A percentile compares a stretch with the other conserved stretches of the same genome.
These are phyloP conservation scores for Lucifuga dentata DNA, from an alignment of 2,113 vertebrate species.

Conservation along the genomic window DNA sequence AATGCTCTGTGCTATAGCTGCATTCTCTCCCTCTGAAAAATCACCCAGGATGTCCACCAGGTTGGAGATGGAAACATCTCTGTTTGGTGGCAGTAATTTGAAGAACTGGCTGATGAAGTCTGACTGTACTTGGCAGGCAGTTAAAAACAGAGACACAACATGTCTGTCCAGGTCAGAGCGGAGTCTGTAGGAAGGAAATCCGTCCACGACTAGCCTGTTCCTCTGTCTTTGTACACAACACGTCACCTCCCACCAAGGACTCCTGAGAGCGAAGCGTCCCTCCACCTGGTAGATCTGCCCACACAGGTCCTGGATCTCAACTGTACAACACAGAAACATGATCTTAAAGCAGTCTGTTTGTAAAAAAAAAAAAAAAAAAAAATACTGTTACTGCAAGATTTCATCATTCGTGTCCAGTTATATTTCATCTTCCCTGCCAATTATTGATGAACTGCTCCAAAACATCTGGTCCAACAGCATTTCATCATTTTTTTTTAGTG, in stretches of 20 bases:
- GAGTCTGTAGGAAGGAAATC: constrained; percentile 83
- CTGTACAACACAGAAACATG: constrained; percentile 53
- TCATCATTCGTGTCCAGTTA: no score
- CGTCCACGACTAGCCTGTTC: constrained; percentile 48
- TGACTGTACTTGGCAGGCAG: constrained; percentile 48
- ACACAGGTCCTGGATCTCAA: constrained; percentile 76
- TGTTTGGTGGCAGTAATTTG: constrained; percentile 61
- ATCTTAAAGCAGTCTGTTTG: background rate
- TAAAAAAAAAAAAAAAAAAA: background rate
- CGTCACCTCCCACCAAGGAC: constrained; percentile 86
- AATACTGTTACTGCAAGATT: no score
- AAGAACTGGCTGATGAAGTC: constrained; percentile 61
- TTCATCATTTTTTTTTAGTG: no score
- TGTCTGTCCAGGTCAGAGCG: constrained; percentile 61
- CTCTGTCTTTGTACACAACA: constrained; percentile 58
- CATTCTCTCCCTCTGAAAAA: constrained; percentile 31
- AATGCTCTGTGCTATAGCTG: constrained; percentile 1
- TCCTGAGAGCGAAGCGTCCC: constrained; percentile 83
- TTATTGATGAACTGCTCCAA: no score
- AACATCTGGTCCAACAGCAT: no score
- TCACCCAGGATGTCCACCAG: constrained; percentile 39
- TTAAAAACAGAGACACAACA: constrained; percentile 83
- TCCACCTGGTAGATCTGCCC: constrained; percentile 57
- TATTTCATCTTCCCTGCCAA: no score
- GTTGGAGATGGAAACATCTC: constrained; percentile 18